phyloP scores from a whole-genome alignment of 2,888 invertebrate genomes.

The Acanthosepion esculentum region DNA sequence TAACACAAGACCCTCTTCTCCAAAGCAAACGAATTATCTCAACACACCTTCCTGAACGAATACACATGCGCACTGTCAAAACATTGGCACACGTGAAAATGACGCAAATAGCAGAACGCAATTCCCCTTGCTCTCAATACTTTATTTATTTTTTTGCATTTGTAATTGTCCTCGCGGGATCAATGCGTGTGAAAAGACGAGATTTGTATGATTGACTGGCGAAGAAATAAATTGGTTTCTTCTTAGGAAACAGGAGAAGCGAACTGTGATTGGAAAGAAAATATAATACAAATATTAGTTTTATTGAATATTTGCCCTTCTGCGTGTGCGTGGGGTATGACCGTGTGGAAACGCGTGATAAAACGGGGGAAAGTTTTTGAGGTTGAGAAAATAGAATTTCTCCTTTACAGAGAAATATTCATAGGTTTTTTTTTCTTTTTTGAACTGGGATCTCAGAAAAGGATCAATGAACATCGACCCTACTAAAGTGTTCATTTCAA shows the following conservation, averaged over 20 bases:
- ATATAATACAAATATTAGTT: slow-evolving; percentile 11
- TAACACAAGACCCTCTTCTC: too few relatives aligned
- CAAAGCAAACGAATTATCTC: too few relatives aligned
- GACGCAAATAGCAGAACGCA: background rate
- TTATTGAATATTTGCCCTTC: background rate
- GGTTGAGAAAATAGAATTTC: too few relatives aligned
- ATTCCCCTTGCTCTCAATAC: background rate
- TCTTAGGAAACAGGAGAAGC: background rate
- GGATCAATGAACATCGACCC: too few relatives aligned
- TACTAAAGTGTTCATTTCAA: too few relatives aligned
- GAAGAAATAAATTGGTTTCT: background rate
- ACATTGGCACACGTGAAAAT: background rate
- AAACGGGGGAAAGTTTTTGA: too few relatives aligned
- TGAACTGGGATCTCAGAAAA: too few relatives aligned
- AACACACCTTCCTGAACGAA: background rate
- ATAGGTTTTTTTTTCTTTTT: too few relatives aligned
- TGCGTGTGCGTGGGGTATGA: too few relatives aligned
- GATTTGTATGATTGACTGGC: background rate
- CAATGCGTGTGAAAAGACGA: background rate
- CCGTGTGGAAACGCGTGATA: too few relatives aligned
- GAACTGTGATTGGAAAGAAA: background rate
- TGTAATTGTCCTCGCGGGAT: background rate
- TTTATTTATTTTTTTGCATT: background rate
- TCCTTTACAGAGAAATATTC: too few relatives aligned
- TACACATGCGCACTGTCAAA: background rate